These are phyloP conservation scores for Fopius arisanus DNA, from an alignment of 1,140 invertebrate species.

Conservation along the genomic window DNA sequence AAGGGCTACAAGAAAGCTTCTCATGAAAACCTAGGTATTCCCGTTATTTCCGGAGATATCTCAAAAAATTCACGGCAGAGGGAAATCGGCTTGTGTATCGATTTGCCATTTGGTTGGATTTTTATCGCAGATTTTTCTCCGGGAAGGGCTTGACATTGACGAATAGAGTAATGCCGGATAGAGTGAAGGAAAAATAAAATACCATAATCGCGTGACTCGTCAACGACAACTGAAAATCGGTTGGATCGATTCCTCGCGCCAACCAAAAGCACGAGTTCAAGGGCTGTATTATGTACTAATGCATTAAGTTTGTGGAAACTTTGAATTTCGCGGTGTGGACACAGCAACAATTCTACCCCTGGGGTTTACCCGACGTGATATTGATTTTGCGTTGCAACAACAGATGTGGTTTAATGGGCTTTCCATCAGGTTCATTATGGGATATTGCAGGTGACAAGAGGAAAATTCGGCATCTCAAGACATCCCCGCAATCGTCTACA, in stretches of 20 bases:
- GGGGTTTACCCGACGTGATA: not conserved
- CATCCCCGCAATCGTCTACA: no score
- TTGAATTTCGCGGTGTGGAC: not conserved
- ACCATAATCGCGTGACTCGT: conserved; percentile 16
- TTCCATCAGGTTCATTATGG: no score
- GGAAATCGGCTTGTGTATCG: no score
- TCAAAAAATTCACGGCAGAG: no score
- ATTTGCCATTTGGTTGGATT: no score
- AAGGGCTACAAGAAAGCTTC: no score
- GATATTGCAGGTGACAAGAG: no score
- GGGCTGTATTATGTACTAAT: not conserved
- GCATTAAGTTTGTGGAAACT: not conserved
- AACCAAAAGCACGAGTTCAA: conserved; percentile 8
- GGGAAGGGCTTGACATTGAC: conserved; percentile 12
- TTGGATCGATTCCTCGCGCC: conserved; percentile 9
- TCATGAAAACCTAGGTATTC: no score
- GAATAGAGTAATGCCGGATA: not conserved
- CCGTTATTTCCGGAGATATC: no score
- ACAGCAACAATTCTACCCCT: not conserved
- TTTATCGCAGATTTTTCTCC: no score
- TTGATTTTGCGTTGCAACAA: not conserved
- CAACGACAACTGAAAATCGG: not conserved
- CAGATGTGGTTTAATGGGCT: not conserved
- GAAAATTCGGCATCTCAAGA: no score
- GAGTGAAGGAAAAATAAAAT: not conserved